phyloP scores from a whole-genome alignment of 2,888 invertebrate species.

The Latrodectus hesperus region DNA sequence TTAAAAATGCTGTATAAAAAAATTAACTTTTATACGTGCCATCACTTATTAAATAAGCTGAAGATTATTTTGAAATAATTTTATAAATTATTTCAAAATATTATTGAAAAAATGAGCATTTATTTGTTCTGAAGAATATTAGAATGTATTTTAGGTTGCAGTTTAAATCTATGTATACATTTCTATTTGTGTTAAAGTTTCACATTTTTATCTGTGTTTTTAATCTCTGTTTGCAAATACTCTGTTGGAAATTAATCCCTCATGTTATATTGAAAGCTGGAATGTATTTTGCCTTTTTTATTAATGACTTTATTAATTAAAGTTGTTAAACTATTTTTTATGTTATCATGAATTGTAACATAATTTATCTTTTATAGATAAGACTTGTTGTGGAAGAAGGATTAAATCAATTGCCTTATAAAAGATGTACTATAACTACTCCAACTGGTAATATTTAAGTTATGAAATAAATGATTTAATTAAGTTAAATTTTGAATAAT shows the following conservation, averaged over 20 bases:
- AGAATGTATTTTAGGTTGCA: neutral
- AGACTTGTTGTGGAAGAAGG: slow-evolving; percentile 98
- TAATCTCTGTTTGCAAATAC: no score
- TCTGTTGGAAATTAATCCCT: no score
- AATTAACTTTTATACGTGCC: neutral
- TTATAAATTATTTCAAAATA: no score
- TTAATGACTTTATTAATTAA: neutral
- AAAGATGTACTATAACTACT: slow-evolving; percentile 90
- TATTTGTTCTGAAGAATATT: neutral
- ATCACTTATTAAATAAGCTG: no score
- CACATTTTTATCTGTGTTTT: no score
- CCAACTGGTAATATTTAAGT: slow-evolving; percentile 81
- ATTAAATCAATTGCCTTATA: slow-evolving; percentile 95
- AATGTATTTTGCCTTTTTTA: neutral
- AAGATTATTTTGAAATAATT: no score
- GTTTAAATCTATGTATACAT: neutral
- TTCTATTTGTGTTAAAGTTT: no score
- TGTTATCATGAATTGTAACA: neutral
- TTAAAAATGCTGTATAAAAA: neutral
- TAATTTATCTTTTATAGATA: slow-evolving; percentile 36
- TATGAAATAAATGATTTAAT: no score
- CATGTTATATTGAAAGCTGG: no score
- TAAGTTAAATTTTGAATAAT: no score
- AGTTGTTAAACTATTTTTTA: neutral
- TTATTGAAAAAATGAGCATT: no score